Base-by-base conservation (phyloP, 2,888 invertebrate species). In the Lamproptera curius region DNA sequence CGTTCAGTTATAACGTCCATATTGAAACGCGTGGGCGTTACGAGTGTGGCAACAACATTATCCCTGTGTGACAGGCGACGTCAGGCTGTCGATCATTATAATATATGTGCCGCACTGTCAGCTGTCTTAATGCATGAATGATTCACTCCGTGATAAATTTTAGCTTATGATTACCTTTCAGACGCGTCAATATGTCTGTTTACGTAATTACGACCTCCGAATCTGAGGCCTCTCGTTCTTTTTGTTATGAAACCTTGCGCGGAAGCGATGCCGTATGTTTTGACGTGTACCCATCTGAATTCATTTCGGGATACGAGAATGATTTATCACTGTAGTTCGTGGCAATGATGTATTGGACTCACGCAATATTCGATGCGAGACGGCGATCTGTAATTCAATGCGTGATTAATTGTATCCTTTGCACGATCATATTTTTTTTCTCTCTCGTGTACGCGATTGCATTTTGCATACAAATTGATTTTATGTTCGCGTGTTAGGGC, bases 161-260 rank as follows among this genome's bases (percentile, higher is more conserved):
- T 76, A 84, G 85, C 84, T 86, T 84, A 84, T 87, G 86, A 87
- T 87, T 86, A 86, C 84, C 85, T 86, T 84, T 85, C 84, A 84
- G 79, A 78, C 80, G 73, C 74, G 82, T 85, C 86, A 82, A 83
- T 82, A 74, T 78, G 84, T 84, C 83, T 79, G 82, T 83, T 82
- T 82, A 78, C 77, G 81, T 84, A 83, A 85, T 85, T 83, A 82
- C 75, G 64, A 67, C 63, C 69, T 75, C 71, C 74, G 70, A 72
- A 71, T 75, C 72, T 69, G 70, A 73, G 73, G 76, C 69, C 73
- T 78, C 77, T 80, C 70, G 70, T 70, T 63, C 52, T 66, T 74
- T 76, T 74, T 73, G 75, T 70, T 71, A 64, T 61, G 70, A 67
- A 73, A 73, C 66, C 61, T 60, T 60, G 59, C 56, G 70, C 76